A percentile compares a stretch with the other conserved stretches of the same genome.
Conservation (phyloP, 2,113 vertebrate species). For the Thermophis baileyi region DNA sequence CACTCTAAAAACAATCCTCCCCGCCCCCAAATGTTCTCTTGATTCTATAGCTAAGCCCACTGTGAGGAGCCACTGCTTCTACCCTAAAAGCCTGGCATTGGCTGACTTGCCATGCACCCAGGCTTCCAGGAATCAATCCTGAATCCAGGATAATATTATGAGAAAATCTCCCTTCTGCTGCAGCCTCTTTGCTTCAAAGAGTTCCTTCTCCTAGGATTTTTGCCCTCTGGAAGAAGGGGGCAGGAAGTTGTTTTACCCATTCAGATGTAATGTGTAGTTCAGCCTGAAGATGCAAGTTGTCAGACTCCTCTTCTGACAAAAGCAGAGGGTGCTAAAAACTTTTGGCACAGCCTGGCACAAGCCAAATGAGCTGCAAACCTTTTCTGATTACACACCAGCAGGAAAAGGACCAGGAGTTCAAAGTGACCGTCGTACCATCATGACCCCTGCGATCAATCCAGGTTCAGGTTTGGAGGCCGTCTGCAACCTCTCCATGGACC, state of each 20-base stretch:
- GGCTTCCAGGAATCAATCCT: background rate
- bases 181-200: background rate
- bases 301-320: background rate
- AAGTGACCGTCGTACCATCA: slow-evolving; percentile 85
- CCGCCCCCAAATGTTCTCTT: background rate
- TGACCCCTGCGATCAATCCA: slow-evolving; percentile 88
- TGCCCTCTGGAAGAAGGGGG: background rate
- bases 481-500: slow-evolving; percentile 92
- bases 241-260: background rate
- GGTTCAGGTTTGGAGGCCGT: slow-evolving; percentile 83
- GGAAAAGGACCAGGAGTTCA: background rate
- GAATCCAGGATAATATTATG: background rate
- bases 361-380: background rate
- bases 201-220: background rate
- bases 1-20: background rate
- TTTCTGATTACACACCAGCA: background rate
- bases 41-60: background rate
- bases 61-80: background rate
- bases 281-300: background rate
- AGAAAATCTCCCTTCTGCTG: background rate
- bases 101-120: background rate
- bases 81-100: background rate
- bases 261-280: background rate
- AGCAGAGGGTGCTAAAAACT: background rate
- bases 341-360: background rate